Base-by-base conservation (phyloP, 2,797 vertebrate genomes). In the Brotula barbata region DNA sequence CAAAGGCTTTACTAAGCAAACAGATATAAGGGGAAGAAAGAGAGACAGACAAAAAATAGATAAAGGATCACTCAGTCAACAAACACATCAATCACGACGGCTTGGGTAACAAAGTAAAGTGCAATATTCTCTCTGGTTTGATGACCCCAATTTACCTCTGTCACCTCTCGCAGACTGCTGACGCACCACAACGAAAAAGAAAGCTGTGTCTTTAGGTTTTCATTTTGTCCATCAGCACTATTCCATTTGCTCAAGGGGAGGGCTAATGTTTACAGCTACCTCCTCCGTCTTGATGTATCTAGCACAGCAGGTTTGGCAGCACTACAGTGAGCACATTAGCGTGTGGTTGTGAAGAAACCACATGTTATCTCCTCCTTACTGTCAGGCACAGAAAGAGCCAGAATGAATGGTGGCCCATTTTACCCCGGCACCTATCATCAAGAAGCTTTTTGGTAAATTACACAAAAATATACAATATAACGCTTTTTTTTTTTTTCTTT, bases 191-290 rank as follows among this genome's bases (percentile, higher is more conserved):
- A 58, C 55, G 68, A 51, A 64, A 81, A 71, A 68, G 64, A 84
- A 80, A 83, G 67, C 60, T 36, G 40, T 58, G 65, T 83, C 84
- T 84, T 77, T 69, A 63, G 69, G 47, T 70, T 84, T 82, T 77
- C 69, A 81, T 82, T 85, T 78, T 71, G 78, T 77, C 72, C 68
- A 81, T 87, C 89, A 86, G 84, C 85, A 87, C 69, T 80, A 80
- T 85, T 80, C 63, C 64, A 34, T 56, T 39, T 60, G 70, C 71
- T 58, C n/a, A 6, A 20, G 44, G 25, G 13, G 20, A 37, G 59
- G 31, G 40, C 20, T 50, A 25, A 33, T 69, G 59, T 82, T 85
- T 81, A 80, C 54, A 31, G 53, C 73, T 58, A 50, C 78, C 77
- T 81, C 81, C 81, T 84, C 73, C 69, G 87, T 82, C 82, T 86